phyloP scores from a whole-genome alignment of 2,888 invertebrate species.

The Nesidiocoris tenuis region DNA sequence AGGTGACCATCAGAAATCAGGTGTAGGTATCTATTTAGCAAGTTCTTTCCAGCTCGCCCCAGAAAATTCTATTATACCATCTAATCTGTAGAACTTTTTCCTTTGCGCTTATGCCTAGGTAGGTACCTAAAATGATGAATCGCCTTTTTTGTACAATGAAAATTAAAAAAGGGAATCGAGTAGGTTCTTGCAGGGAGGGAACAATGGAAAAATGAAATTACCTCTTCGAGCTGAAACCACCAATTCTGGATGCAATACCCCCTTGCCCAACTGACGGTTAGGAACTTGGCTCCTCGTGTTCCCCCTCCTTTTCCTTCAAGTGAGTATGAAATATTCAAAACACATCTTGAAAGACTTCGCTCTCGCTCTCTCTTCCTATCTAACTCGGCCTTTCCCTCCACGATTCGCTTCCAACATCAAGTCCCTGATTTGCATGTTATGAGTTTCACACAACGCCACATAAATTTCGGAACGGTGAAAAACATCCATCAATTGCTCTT shows the following conservation, averaged over 20 bases:
- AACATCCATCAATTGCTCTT: constrained; percentile 34
- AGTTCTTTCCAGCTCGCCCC: too few relatives aligned
- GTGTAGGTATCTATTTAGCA: too few relatives aligned
- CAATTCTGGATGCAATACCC: not conserved
- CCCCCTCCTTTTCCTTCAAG: constrained; percentile 12
- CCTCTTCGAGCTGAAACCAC: constrained; percentile 1
- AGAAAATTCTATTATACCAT: too few relatives aligned
- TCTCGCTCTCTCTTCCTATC: not conserved
- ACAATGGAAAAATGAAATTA: constrained; percentile 9
- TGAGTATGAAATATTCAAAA: constrained; percentile 42
- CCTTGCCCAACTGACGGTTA: not conserved
- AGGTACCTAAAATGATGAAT: not conserved
- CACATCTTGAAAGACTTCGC: constrained; percentile 29
- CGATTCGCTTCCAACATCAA: constrained; percentile 1
- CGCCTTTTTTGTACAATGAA: not conserved
- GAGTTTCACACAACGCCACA: constrained; percentile 39
- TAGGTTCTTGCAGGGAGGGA: not conserved
- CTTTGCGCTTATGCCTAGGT: too few relatives aligned
- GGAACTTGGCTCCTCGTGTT: not conserved
- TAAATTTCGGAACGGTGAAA: constrained; percentile 24
- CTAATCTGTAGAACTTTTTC: too few relatives aligned
- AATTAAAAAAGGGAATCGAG: not conserved
- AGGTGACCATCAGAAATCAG: too few relatives aligned
- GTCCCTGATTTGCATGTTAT: constrained; percentile 42
- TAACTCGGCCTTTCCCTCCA: not conserved